Percentiles rank a stretch among this genome's conserved stretches.
phyloP scores from a whole-genome alignment of 2,888 invertebrate species.

The Galeruca laticollis region DNA sequence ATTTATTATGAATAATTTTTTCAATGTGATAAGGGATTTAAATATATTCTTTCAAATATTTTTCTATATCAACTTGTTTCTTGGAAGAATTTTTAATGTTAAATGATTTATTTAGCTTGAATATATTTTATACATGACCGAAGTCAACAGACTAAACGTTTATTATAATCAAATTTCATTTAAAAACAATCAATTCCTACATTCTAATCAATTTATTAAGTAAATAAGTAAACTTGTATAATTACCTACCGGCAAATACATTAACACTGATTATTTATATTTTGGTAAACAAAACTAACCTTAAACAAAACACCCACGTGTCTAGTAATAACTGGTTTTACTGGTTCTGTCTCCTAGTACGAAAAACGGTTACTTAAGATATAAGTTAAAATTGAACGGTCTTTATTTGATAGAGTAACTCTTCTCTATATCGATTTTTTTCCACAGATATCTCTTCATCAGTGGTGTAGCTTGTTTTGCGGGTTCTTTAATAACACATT shows the following conservation, averaged over 20 bases:
- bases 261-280: not conserved
- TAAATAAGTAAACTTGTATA: not conserved
- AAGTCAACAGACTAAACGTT: not conserved
- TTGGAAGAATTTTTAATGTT: not conserved
- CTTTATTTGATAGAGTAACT: not conserved
- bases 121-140: not conserved
- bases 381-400: not conserved
- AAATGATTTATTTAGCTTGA: not conserved
- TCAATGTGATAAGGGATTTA: too few species aligned
- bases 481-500: too few species aligned
- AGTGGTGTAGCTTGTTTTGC: too few species aligned
- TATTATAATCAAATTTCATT: not conserved
- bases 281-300: constrained; percentile 22
- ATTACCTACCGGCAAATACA: not conserved
- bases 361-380: not conserved
- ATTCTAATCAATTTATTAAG: not conserved
- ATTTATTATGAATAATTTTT: too few species aligned
- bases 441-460: too few species aligned
- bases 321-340: not conserved
- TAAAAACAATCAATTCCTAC: too few species aligned
- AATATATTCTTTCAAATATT: too few species aligned
- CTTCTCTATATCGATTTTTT: too few species aligned
- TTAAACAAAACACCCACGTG: constrained; percentile 19
- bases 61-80: too few species aligned
- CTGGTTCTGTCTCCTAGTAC: not conserved